phyloP scores from a whole-genome alignment of 2,888 invertebrate genomes.

The Tiliacea citrago region DNA sequence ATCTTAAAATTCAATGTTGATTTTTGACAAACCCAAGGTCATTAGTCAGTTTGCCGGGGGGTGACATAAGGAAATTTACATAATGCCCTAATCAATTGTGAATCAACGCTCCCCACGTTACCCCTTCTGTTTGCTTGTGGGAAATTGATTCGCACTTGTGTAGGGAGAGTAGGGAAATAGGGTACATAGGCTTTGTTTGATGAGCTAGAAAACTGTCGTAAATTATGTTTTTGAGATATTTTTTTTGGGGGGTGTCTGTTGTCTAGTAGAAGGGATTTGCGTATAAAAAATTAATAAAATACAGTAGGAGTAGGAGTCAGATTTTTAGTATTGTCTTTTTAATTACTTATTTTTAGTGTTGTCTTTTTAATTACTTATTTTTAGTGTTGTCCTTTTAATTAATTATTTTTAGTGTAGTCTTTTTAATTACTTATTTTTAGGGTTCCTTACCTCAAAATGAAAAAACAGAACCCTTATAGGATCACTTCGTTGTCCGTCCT shows the following conservation, averaged over 20 bases:
- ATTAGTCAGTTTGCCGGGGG: slow-evolving; percentile 34
- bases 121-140: slow-evolving; percentile 65
- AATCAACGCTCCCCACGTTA: slow-evolving; percentile 53
- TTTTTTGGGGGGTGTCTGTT: slow-evolving; percentile 1
- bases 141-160: slow-evolving; percentile 57
- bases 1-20: slow-evolving; percentile 64
- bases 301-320: too few relatives aligned
- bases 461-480: too few relatives aligned
- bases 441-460: too few relatives aligned
- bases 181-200: slow-evolving; percentile 31
- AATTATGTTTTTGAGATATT: slow-evolving; percentile 15
- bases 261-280: too few relatives aligned
- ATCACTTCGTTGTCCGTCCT: too few relatives aligned
- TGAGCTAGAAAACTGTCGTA: slow-evolving; percentile 46
- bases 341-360: too few relatives aligned
- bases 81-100: slow-evolving; percentile 67
- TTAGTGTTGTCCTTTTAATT: too few relatives aligned
- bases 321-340: too few relatives aligned
- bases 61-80: slow-evolving; percentile 58
- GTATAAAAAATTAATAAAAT: too few relatives aligned
- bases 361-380: too few relatives aligned
- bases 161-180: slow-evolving; percentile 2
- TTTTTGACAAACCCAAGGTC: slow-evolving; percentile 60
- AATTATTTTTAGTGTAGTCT: too few relatives aligned
- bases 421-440: too few relatives aligned